Evolutionary conservation across 1,140 invertebrate genomes (phyloP).

Genomic region (Danaus melanippus): DNA sequence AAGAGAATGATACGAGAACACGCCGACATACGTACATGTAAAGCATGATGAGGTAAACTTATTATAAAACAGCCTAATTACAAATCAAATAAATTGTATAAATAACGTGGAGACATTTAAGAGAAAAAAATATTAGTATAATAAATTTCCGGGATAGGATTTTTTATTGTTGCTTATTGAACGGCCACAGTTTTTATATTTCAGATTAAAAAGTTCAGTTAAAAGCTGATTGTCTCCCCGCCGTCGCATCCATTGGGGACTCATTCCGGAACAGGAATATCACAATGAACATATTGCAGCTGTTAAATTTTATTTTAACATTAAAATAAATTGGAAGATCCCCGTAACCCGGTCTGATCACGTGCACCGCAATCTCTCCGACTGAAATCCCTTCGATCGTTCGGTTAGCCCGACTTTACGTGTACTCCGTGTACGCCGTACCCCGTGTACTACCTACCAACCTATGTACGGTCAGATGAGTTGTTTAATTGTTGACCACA

Average conservation of each 20-base stretch:
- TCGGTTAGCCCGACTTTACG: constrained; percentile 29
- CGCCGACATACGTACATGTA: no score
- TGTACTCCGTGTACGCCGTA: constrained; percentile 31
- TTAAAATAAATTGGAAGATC: constrained; percentile 31
- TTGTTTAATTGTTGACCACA: constrained; percentile 70
- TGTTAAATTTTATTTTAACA: constrained; percentile 34
- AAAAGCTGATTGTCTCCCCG: background rate
- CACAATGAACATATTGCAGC: constrained; percentile 22
- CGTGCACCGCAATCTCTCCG: constrained; percentile 33
- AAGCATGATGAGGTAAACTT: constrained; percentile 16
- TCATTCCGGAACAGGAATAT: constrained; percentile 24
- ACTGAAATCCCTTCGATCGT: constrained; percentile 47
- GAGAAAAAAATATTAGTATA: constrained; percentile 51
- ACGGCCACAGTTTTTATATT: constrained; percentile 28
- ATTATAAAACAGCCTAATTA: constrained; percentile 55
- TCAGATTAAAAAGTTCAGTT: constrained; percentile 17
- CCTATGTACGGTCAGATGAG: constrained; percentile 36
- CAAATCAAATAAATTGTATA: constrained; percentile 60
- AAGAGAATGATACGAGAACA: no score
- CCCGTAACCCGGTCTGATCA: constrained; percentile 31
- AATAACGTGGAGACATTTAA: constrained; percentile 43
- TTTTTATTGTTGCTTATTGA: constrained; percentile 38
- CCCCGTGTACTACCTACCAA: constrained; percentile 8
- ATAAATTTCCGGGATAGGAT: constrained; percentile 27
- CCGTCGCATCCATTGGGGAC: constrained; percentile 2